Base-by-base conservation (phyloP, 2,113 vertebrate genomes). In the Platichthys flesus region DNA sequence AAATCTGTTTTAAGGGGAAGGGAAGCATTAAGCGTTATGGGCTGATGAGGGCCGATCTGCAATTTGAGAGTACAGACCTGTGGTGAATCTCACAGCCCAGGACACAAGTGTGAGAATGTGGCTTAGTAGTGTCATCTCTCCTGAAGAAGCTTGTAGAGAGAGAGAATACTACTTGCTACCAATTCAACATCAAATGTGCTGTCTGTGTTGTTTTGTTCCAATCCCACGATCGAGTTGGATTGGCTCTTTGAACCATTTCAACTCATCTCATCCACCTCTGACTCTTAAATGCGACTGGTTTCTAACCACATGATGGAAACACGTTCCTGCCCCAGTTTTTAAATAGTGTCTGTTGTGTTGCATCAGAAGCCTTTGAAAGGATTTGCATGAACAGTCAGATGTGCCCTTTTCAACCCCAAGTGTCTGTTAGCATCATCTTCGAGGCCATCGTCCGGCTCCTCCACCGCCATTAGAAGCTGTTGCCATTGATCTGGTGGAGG, bases 401-500 rank as follows among this genome's bases (percentile, higher is more conserved):
- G 20, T 74, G 81, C 79, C 78, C 82, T 82, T 85, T 78, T 84
- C 72, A 76, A 78, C 68, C 78, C 74, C 42, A 73, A 71, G 82
- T 66, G 89, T 85, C 80, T 52, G 2, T 85, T 83, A 77, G 71
- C 56, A 78, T 24, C 58, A 65, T 57, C 31, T 31, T 31, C 35
- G 21, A 63, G 67, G 67, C 73, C 42, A 40, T 54, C 59, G 28
- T 71, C 62, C 79, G 56, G 54, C 37, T 75, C 58, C 61, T 42
- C 26, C 49, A 7, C 66, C 24, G 4, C 56, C 77, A 85, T 96
- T 94, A 98, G 94, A 95, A 99, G 85, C 95, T 96, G 87, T 95
- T 97, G 85, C 97, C 96, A 90, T 97, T 98, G 72, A 98, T 96
- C 82, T 96, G 96, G 82, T 97, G 96, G 62, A 97, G 94, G 87